Base-by-base conservation (phyloP, 2,888 invertebrate genomes). In the Adelognathus sp. region DNA sequence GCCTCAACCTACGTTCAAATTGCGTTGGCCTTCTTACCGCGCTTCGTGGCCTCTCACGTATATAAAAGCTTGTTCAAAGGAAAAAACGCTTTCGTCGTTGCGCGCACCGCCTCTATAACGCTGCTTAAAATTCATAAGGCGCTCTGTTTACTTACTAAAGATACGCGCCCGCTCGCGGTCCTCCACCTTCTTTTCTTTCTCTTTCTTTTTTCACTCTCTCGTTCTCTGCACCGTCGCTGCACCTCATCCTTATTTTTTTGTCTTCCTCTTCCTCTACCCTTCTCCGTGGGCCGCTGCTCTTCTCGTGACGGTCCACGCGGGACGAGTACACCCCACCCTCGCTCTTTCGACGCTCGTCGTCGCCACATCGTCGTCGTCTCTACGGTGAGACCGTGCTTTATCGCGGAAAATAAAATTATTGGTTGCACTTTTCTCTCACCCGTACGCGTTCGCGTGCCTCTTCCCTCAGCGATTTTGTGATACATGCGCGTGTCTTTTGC, bases 61-160 rank as follows among this genome's bases (percentile, higher is more conserved):
- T 73, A 41, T 72, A 71, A 82, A 82, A 81, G 83, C 67, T 84
- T 81, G 85, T 79, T 84, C 84, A 84, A 83, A 83, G 71, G 74
- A 79, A 85, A n/a, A 85, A 84, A 82, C 81, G 87, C 84, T 86
- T 80, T 81, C 72, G 76, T 69, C 81, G 52, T 52, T 61, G 82
- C 80, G 83, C 50, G 21, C 36, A n/a, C 9, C 81, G 82, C 82
- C n/a, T n/a, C n/a, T n/a, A n/a, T n/a, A 66, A 24, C 50, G 84
- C 89, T 88, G 88, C 89, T 90, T 90, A 90, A 90, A 90, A 90
- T 90, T 90, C 90, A 90, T 90, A 90, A 90, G 90, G 78, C 87
- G 87, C 84, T 87, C 88, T 89, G 90, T 90, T 90, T 90, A 89
- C 90, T 89, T 86, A 88, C 89, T 87, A 88, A 89, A 90, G 90